phyloP scores from a whole-genome alignment of 37 sponge, comb jelly and placozoan genomes.

The Amphimedon queenslandica region DNA sequence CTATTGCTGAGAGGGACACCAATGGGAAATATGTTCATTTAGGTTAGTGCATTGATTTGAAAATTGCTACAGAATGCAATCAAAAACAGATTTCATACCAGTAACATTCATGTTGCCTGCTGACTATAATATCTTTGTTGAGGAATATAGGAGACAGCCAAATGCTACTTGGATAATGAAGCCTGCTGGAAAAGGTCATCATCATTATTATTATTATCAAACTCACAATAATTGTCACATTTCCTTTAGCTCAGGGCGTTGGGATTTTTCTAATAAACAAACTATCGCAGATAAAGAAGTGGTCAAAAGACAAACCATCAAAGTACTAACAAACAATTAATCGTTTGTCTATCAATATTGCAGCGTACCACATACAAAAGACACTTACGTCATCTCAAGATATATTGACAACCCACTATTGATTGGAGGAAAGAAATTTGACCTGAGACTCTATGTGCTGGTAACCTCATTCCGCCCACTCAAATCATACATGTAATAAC shows the following conservation, averaged over 20 bases:
- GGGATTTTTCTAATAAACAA: conserved; percentile 97
- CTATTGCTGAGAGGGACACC: conserved; percentile 88
- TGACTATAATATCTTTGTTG: conserved; percentile 98
- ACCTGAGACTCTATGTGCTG: conserved; percentile 93
- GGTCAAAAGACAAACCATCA: conserved; percentile 77
- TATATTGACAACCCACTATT: conserved; percentile 95
- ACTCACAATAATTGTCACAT: not conserved
- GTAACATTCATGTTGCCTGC: conserved; percentile 92
- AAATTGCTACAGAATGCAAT: not conserved
- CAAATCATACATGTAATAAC: conserved; percentile 86
- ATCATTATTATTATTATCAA: too few relatives aligned
- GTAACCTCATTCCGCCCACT: conserved; percentile 91
- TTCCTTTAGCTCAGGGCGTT: conserved; percentile 77
- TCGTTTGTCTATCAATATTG: not conserved
- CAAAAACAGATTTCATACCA: conserved; percentile 87
- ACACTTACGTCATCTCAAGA: conserved; percentile 90
- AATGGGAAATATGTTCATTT: conserved; percentile 78
- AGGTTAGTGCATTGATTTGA: conserved; percentile 17
- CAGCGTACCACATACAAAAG: conserved; percentile 76
- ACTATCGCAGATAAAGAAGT: conserved; percentile 96
- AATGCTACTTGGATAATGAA: conserved; percentile 96
- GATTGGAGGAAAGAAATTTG: conserved; percentile 98
- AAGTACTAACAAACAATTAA: not conserved
- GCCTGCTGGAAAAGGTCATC: conserved; percentile 83
- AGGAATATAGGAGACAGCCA: conserved; percentile 93